Conservation (phyloP, 1,140 invertebrate species). For the Bombus breviceps region DNA sequence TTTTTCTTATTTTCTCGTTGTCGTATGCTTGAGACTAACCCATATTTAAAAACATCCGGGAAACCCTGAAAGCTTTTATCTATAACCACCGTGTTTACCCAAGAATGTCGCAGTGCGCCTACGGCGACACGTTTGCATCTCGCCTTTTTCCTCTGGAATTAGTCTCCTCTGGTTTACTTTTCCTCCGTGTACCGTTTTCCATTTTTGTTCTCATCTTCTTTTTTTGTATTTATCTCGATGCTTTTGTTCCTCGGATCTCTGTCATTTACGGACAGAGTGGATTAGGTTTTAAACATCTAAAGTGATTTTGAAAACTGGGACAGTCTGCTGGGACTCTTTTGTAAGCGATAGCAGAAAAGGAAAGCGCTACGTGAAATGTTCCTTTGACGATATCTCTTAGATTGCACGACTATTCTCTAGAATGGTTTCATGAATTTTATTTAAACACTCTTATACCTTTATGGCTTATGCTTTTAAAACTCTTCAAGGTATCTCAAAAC, state of each 20-base stretch:
- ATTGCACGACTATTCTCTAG: not conserved
- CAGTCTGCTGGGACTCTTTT: not conserved
- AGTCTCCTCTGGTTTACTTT: constrained; percentile 19
- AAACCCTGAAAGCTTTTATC: constrained; percentile 24
- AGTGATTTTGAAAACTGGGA: not conserved
- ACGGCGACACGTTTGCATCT: constrained; percentile 29
- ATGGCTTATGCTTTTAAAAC: not conserved
- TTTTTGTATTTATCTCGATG: not conserved
- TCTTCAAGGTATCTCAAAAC: not conserved
- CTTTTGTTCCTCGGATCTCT: constrained; percentile 24
- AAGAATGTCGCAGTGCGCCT: constrained; percentile 55
- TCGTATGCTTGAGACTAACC: not conserved
- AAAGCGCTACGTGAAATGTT: not conserved
- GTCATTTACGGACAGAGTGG: not conserved
- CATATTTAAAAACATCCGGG: constrained; percentile 35
- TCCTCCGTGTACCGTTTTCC: not conserved
- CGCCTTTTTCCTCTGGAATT: constrained; percentile 26
- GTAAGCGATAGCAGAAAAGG: not conserved
- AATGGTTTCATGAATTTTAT: no score
- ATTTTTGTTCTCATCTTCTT: not conserved
- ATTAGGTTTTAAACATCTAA: not conserved
- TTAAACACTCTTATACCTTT: not conserved
- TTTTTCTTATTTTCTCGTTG: not conserved
- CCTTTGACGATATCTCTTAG: not conserved
- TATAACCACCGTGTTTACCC: constrained; percentile 49